Conservation (phyloP, 2,797 vertebrate species). For the Hemitrygon akajei region DNA sequence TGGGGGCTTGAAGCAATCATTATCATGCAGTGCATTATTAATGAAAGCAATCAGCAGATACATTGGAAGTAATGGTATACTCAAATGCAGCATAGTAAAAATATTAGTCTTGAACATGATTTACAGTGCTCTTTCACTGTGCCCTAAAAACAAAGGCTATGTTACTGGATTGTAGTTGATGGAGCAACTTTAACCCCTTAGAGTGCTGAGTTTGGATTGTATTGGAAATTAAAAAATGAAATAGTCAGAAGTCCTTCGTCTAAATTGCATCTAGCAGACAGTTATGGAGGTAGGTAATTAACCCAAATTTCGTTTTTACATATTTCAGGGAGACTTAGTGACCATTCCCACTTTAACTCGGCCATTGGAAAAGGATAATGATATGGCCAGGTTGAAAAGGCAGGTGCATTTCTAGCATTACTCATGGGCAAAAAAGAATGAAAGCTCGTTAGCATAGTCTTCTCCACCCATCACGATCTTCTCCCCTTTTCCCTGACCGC, state of each 20-base stretch:
- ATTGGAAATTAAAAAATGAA: too few relatives aligned
- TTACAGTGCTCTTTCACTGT: background rate
- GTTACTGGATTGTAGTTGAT: too few relatives aligned
- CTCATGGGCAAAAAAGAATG: background rate
- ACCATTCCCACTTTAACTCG: background rate
- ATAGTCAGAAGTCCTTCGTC: background rate
- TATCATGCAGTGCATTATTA: background rate
- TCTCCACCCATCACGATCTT: background rate
- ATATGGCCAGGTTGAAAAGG: background rate
- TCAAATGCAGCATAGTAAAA: background rate
- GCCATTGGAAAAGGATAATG: background rate
- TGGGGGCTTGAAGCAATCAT: conserved; percentile 1
- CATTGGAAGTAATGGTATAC: background rate
- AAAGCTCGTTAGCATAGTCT: background rate
- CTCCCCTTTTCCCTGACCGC: background rate
- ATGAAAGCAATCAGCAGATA: background rate
- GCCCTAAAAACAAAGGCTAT: background rate
- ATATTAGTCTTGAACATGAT: background rate
- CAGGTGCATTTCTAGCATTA: background rate
- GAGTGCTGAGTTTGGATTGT: background rate
- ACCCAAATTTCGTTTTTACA: background rate
- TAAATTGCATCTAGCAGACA: background rate
- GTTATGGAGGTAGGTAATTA: background rate
- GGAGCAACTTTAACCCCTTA: background rate
- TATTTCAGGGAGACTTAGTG: background rate